phyloP scores from a whole-genome alignment of 2,888 invertebrate genomes.

The Nebria brevicollis region DNA sequence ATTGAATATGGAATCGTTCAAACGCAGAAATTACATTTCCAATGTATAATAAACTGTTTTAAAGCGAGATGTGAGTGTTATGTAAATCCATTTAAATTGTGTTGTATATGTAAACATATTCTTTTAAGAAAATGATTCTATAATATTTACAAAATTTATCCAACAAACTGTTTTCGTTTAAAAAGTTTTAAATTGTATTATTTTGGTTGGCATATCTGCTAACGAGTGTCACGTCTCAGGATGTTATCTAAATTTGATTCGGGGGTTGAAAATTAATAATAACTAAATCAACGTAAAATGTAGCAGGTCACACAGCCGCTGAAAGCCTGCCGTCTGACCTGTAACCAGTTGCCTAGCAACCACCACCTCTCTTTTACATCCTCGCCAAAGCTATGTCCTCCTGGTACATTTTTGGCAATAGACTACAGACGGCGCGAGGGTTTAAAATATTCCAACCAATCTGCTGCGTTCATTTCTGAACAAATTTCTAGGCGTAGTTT shows the following conservation, averaged over 20 bases:
- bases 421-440: neutral
- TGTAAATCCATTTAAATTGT: neutral
- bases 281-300: neutral
- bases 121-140: neutral
- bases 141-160: no score
- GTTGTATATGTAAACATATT: neutral
- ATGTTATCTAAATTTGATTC: neutral
- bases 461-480: neutral
- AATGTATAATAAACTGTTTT: neutral
- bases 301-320: neutral
- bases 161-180: no score
- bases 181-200: neutral
- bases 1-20: neutral
- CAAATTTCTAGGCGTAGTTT: no score
- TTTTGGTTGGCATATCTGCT: neutral
- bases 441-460: neutral
- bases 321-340: neutral
- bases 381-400: neutral
- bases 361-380: neutral
- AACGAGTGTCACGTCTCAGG: neutral
- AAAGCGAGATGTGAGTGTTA: neutral
- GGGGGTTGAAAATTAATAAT: neutral
- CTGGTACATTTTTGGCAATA: neutral
- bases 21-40: neutral
- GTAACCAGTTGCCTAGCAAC: neutral